Evolutionary conservation across 2,113 vertebrate species (phyloP).

Genomic region (Seriola quinqueradiata): DNA sequence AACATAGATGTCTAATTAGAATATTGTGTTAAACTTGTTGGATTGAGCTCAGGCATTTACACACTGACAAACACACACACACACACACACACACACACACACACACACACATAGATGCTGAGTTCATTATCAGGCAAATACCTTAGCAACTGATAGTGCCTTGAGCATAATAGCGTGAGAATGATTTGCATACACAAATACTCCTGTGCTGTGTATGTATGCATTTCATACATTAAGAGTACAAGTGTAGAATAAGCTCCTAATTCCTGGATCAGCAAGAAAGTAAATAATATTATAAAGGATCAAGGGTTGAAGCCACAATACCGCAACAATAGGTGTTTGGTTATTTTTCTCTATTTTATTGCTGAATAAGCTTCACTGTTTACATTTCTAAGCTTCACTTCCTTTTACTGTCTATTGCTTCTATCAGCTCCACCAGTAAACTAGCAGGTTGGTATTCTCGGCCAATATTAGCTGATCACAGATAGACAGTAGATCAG

Average conservation of each 20-base stretch:
- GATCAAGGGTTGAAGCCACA: constrained; percentile 38
- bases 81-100: constrained; percentile 31
- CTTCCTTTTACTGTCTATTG: not conserved
- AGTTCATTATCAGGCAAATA: constrained; percentile 74
- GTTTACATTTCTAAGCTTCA: not conserved
- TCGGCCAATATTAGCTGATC: not conserved
- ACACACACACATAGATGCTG: constrained; percentile 23
- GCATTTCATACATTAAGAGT: constrained; percentile 14
- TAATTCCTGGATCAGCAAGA: constrained; percentile 37
- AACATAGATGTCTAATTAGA: constrained; percentile 85
- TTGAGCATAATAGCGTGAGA: constrained; percentile 42
- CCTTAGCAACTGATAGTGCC: constrained; percentile 69
- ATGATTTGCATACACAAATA: constrained; percentile 72
- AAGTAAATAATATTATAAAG: constrained; percentile 1
- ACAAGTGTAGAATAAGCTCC: constrained; percentile 6
- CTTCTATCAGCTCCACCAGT: not conserved
- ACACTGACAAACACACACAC: constrained; percentile 30
- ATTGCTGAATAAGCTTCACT: not conserved
- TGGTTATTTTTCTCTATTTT: not conserved
- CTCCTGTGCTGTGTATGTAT: constrained; percentile 28
- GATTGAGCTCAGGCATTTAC: constrained; percentile 44
- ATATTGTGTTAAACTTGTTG: constrained; percentile 80
- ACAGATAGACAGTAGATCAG: not conserved
- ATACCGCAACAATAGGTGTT: not conserved
- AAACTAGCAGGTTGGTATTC: not conserved